phyloP scores from a whole-genome alignment of 2,113 vertebrate genomes.

The Mormyrus lacerda region DNA sequence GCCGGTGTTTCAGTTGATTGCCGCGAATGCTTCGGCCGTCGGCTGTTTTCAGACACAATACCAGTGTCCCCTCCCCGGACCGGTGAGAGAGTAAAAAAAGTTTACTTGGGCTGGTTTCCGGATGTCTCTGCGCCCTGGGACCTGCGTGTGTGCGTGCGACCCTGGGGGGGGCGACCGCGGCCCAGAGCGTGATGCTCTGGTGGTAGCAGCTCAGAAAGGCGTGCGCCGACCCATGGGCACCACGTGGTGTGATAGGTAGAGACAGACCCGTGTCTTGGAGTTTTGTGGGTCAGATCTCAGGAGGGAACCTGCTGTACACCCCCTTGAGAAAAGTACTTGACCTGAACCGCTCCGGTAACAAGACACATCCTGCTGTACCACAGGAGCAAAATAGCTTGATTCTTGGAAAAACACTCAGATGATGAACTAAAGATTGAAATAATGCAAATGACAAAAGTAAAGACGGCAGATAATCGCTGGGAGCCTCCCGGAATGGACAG shows the following conservation, averaged over 20 bases:
- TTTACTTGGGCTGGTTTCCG: neutral
- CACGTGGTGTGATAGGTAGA: neutral
- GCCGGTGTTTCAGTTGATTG: slow-evolving; percentile 58
- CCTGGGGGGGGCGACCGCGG: neutral
- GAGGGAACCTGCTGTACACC: neutral
- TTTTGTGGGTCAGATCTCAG: neutral
- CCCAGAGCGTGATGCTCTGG: neutral
- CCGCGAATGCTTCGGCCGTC: slow-evolving; percentile 47
- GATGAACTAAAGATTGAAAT: neutral
- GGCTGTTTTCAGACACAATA: slow-evolving; percentile 47
- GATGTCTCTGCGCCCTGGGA: neutral
- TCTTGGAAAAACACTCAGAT: neutral
- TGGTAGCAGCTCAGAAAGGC: neutral
- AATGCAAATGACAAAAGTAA: neutral
- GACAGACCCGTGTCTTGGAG: neutral
- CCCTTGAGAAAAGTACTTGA: neutral
- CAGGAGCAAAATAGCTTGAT: neutral
- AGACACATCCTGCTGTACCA: neutral
- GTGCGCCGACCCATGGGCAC: neutral
- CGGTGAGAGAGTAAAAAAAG: neutral
- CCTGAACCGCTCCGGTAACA: neutral
- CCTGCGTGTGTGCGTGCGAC: neutral
- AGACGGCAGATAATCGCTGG: neutral
- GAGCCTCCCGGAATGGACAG: neutral
- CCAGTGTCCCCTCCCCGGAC: slow-evolving; percentile 35